A percentile compares a stretch with the other conserved stretches of the same genome.
phyloP scores from a whole-genome alignment of 1,140 invertebrate genomes.

The Drosophila biarmipes region DNA sequence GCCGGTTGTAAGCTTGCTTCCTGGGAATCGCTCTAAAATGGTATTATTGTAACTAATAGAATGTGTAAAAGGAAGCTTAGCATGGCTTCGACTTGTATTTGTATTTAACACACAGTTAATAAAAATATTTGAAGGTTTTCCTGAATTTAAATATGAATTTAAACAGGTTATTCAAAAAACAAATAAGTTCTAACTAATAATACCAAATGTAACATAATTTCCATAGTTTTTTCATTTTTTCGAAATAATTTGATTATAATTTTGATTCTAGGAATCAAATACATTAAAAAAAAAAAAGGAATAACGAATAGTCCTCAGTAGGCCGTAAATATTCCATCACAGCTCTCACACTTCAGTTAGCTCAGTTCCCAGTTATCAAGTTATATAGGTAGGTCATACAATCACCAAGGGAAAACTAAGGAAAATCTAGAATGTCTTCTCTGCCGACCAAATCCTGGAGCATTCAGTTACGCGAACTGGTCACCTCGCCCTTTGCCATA shows the following conservation, averaged over 20 bases:
- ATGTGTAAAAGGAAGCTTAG: no score
- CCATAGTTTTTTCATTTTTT: no score
- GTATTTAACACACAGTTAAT: no score
- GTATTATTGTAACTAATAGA: background rate
- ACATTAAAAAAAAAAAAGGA: no score
- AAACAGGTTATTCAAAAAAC: no score
- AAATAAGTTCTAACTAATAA: no score
- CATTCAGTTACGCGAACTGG: constrained; percentile 25
- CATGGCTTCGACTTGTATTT: no score
- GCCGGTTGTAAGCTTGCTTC: background rate
- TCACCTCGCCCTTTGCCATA: constrained; percentile 35
- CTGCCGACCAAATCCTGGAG: constrained; percentile 19
- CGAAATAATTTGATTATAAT: no score
- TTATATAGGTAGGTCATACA: background rate
- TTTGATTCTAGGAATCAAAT: no score
- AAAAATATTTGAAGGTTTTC: no score
- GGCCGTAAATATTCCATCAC: background rate
- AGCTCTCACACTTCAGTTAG: background rate
- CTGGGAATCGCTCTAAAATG: background rate
- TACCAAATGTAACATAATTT: no score
- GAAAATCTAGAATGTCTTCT: constrained; percentile 24
- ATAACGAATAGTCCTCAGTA: background rate
- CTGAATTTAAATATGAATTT: no score
- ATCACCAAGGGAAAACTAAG: background rate
- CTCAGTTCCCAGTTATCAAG: background rate